phyloP scores from a whole-genome alignment of 1,140 invertebrate genomes.

The Ooceraea biroi region DNA sequence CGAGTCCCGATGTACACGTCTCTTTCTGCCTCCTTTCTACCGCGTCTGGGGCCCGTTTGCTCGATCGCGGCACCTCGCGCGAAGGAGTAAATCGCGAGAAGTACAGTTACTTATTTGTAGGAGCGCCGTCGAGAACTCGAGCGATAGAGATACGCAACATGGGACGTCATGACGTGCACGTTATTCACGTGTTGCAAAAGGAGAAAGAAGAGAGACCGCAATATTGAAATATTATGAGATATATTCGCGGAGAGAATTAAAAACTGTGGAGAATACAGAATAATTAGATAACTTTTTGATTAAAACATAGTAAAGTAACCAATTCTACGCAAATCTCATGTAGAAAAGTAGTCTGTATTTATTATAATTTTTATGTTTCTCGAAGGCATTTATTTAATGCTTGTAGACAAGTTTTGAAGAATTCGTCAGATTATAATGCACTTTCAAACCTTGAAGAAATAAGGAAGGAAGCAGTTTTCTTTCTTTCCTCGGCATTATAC shows the following conservation, averaged over 20 bases:
- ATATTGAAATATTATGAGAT: background rate
- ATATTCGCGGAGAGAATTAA: too few species aligned
- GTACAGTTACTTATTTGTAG: conserved; percentile 81
- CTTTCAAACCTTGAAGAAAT: too few species aligned
- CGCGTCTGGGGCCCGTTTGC: conserved; percentile 52
- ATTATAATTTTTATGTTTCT: too few species aligned
- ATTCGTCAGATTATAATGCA: background rate
- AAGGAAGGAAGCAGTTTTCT: too few species aligned
- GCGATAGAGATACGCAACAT: conserved; percentile 39
- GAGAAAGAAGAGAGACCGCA: background rate
- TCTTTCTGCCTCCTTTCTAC: conserved; percentile 44
- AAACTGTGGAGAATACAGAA: too few species aligned
- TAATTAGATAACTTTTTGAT: too few species aligned
- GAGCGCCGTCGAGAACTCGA: conserved; percentile 69
- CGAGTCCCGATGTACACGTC: conserved; percentile 3
- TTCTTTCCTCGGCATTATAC: too few species aligned
- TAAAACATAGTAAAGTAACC: too few species aligned
- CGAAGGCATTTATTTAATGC: background rate
- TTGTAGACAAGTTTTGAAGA: background rate
- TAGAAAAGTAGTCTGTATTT: too few species aligned
- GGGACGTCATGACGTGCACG: background rate
- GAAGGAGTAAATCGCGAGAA: conserved; percentile 76
- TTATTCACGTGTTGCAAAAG: background rate
- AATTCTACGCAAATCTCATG: too few species aligned
- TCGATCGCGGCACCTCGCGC: conserved; percentile 61